A percentile compares a stretch with the other conserved stretches of the same genome.
Conservation (phyloP, 2,797 vertebrate species). For the Eulemur rubriventer region DNA sequence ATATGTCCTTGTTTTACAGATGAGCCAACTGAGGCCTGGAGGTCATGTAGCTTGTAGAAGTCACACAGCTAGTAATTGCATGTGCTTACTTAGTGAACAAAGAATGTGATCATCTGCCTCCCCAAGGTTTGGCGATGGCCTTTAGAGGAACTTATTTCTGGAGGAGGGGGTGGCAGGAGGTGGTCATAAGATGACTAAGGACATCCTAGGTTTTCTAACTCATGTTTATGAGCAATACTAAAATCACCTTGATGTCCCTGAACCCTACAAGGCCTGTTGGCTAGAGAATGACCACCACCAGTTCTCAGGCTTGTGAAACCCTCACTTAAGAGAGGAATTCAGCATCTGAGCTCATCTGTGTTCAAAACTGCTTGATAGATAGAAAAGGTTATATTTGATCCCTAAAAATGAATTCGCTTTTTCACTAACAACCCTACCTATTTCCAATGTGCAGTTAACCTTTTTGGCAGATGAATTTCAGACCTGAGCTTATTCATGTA, state of each 20-base stretch:
- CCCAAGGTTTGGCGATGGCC: neutral
- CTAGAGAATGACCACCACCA: neutral
- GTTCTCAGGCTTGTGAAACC: neutral
- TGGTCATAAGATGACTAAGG: neutral
- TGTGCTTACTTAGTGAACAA: neutral
- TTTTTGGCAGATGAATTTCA: conserved; percentile 8
- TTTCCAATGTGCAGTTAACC: neutral
- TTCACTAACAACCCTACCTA: neutral
- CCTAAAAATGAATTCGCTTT: neutral
- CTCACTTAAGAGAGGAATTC: neutral
- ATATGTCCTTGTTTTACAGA: neutral
- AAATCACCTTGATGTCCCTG: neutral
- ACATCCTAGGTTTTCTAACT: neutral
- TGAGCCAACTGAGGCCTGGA: neutral
- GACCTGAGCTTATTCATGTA: neutral
- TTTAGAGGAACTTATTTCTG: neutral
- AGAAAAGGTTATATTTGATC: neutral
- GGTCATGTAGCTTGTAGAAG: neutral
- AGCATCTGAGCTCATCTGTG: neutral
- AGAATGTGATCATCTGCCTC: neutral
- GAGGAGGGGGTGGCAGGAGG: too few species aligned
- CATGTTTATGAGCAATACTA: neutral
- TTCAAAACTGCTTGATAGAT: neutral
- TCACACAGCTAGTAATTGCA: neutral
- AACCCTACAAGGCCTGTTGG: neutral